phyloP scores from a whole-genome alignment of 2,888 invertebrate species.

The Boloria selene region DNA sequence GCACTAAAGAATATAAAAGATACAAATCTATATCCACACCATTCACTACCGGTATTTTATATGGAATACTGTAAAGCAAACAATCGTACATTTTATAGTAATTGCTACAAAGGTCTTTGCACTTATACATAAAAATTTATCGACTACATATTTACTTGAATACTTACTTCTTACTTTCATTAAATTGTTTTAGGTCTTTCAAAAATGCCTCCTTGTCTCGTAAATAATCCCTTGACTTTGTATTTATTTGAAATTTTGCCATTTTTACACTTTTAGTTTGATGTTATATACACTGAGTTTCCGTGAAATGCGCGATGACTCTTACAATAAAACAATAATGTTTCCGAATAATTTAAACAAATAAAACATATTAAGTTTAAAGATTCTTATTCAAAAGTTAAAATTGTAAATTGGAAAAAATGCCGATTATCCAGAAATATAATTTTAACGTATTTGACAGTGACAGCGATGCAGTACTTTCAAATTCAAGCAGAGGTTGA shows the following conservation, averaged over 20 bases:
- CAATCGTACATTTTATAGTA: not conserved
- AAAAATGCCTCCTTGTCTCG: constrained; percentile 91
- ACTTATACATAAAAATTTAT: not conserved
- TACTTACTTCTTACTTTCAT: constrained; percentile 94
- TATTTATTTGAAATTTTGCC: constrained; percentile 78
- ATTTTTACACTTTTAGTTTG: constrained; percentile 53
- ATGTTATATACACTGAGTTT: constrained; percentile 27
- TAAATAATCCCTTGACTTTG: constrained; percentile 86
- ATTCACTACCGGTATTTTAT: constrained; percentile 87
- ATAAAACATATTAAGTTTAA: constrained; percentile 19
- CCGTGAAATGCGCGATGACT: not conserved
- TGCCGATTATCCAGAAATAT: constrained; percentile 33
- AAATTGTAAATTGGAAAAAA: constrained; percentile 35
- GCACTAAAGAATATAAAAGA: constrained; percentile 94
- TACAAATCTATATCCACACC: constrained; percentile 96
- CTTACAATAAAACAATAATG: constrained; percentile 9
- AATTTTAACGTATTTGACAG: constrained; percentile 40
- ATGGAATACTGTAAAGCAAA: constrained; percentile 81
- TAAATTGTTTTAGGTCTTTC: constrained; percentile 93
- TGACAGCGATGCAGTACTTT: constrained; percentile 35
- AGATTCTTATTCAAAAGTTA: constrained; percentile 24
- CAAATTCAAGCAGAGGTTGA: not conserved
- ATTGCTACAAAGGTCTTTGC: not conserved
- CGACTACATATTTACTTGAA: not conserved
- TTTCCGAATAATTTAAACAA: constrained; percentile 14